Base-by-base conservation (phyloP, 2,888 invertebrate species). In the Furcula furcula region DNA sequence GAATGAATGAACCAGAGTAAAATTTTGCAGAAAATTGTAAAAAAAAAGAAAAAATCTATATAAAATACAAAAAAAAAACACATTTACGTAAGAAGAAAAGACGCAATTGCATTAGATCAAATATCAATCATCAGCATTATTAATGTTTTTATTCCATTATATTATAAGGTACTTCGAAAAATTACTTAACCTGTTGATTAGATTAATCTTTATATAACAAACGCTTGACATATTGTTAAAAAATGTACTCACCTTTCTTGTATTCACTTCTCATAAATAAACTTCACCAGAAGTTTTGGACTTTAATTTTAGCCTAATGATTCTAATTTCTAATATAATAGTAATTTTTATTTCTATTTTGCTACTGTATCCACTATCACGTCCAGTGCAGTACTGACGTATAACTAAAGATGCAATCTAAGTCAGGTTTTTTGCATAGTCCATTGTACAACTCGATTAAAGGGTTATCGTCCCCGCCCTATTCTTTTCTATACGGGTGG, bases 1-100 rank as follows among this genome's bases (percentile, higher is more conserved):
- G 98, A 65, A 93, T 98, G 84, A 97, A 95, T 72, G 95, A 94
- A 75, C 92, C 93, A 21, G 94, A 94, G 76, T 94, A 93, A 92
- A 78, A 1, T n/a, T 1, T 27, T 28, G 23, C n/a, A 7, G 3
- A 25, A 18, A 12, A 12, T n/a, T 5, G 21, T n/a, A 33, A 11
- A 50, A 36, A 42, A 40, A 35, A 34, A 14, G 13, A 22, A 32
- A 34, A 41, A 42, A 21, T 34, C 37, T 18, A 20, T 2, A 46
- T 31, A 46, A 53, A 58, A 53, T 30, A 55, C 31, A 46, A 57
- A 54, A 50, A 50, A 52, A 34, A 47, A 7, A 31, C 23, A 40
- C 25, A 36, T 27, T 31, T 11, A 21, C 28, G 36, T 34, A 26
- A 16, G 30, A n/a, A n/a, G n/a, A n/a, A 19, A 9, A 7, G 12